These are phyloP conservation scores for Micoletzkya japonica DNA, from an alignment of 2,888 invertebrate genomes.

Conservation along the genomic window DNA sequence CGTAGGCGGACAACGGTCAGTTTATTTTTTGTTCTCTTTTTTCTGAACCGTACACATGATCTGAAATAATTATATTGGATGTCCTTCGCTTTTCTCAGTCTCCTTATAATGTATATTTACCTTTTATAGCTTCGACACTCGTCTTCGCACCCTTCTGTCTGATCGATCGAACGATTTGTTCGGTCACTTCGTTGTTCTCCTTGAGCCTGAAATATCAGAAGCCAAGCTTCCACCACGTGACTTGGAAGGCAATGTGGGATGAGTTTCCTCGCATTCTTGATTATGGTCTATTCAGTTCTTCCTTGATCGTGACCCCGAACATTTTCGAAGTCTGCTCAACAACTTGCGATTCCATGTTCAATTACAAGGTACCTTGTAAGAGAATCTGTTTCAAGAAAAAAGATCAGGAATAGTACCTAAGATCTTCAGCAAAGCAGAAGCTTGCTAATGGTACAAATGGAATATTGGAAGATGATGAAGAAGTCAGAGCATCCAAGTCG, in stretches of 20 bases:
- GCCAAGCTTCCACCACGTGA: conserved; percentile 20
- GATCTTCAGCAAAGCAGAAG: conserved; percentile 11
- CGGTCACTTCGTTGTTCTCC: conserved; percentile 25
- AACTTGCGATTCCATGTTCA: conserved; percentile 30
- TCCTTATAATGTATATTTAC: neutral
- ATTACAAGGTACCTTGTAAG: conserved; percentile 8
- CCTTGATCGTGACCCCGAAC: conserved; percentile 32
- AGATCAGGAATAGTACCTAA: neutral
- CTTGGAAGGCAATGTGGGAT: conserved; percentile 26
- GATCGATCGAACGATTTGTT: conserved; percentile 29
- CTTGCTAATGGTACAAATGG: conserved; percentile 24
- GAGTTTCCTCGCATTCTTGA: neutral
- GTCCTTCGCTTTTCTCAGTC: neutral
- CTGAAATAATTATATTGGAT: neutral
- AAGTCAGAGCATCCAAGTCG: conserved; percentile 12
- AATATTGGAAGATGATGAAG: conserved; percentile 15
- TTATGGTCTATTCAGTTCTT: conserved; percentile 28
- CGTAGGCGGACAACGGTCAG: conserved; percentile 26
- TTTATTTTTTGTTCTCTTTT: neutral
- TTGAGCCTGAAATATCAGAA: conserved; percentile 20
- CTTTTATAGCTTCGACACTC: conserved; percentile 20
- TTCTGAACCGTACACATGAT: neutral
- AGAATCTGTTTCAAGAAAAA: neutral
- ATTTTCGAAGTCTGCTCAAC: conserved; percentile 33
- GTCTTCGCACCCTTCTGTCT: conserved; percentile 21